Conservation (phyloP, 2,888 invertebrate genomes). For the Trichacis sp. region DNA sequence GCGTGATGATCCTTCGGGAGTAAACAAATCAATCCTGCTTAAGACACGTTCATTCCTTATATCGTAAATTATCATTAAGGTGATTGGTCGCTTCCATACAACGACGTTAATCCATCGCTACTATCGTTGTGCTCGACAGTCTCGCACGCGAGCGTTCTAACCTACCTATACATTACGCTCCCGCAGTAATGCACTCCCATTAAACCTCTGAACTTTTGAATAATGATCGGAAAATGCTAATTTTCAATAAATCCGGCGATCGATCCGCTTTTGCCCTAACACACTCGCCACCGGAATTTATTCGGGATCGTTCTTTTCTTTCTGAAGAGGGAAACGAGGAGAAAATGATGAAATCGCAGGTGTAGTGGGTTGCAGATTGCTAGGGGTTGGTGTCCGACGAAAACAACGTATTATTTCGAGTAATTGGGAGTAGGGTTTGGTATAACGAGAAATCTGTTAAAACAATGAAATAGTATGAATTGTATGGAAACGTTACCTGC, state of each 20-base stretch:
- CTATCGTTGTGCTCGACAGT: constrained; percentile 20
- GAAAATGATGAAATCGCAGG: no score
- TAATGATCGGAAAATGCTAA: neutral
- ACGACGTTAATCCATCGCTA: constrained; percentile 45
- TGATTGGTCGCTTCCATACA: constrained; percentile 60
- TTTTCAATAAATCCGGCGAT: neutral
- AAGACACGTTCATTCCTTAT: constrained; percentile 59
- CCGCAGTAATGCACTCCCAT: constrained; percentile 1
- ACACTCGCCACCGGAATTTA: neutral
- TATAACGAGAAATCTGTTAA: no score
- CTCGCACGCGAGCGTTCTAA: constrained; percentile 43
- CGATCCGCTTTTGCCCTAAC: neutral
- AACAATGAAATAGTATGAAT: no score
- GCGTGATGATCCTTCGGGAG: constrained; percentile 58
- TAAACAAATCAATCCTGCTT: constrained; percentile 63
- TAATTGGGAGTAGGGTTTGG: no score
- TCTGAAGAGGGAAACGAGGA: no score
- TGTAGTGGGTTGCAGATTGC: neutral
- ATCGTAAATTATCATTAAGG: constrained; percentile 68
- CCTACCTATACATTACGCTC: constrained; percentile 16
- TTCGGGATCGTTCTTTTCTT: neutral
- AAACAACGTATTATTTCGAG: no score
- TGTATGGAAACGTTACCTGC: no score
- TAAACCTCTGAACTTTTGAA: neutral
- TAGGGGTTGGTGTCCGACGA: no score